Evolutionary conservation across 2,888 invertebrate genomes (phyloP).

Genomic region (Sabatieria punctata): DNA sequence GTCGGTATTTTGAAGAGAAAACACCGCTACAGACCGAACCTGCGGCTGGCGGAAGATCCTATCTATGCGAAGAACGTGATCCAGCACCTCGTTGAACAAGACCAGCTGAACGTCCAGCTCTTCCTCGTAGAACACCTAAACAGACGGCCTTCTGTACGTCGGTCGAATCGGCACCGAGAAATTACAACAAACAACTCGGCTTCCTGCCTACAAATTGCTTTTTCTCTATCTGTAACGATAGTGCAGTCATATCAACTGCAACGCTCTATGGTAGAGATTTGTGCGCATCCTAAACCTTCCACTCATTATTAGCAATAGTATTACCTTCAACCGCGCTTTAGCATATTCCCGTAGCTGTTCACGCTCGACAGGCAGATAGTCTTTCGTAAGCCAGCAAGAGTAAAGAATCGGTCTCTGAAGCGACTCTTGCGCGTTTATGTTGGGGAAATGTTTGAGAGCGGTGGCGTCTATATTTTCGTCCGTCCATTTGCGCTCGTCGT

Average conservation of each 20-base stretch:
- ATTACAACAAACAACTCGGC: no score
- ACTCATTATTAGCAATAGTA: background rate
- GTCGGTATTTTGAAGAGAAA: no score
- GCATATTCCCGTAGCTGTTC: slow-evolving; percentile 90
- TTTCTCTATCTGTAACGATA: background rate
- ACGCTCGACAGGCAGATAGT: slow-evolving; percentile 86
- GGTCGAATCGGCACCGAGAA: no score
- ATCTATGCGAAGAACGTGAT: slow-evolving; percentile 94
- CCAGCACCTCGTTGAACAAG: slow-evolving; percentile 92
- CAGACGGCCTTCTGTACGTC: no score
- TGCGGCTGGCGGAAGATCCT: slow-evolving; percentile 88
- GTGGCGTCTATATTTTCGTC: slow-evolving; percentile 89
- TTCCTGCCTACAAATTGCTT: no score
- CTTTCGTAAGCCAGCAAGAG: slow-evolving; percentile 96
- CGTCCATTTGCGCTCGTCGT: slow-evolving; percentile 86
- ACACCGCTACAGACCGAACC: no score
- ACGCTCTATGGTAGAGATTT: background rate
- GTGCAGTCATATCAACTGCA: background rate
- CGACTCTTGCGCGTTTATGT: slow-evolving; percentile 62
- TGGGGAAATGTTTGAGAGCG: slow-evolving; percentile 71
- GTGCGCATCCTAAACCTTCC: background rate
- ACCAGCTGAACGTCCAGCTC: slow-evolving; percentile 95
- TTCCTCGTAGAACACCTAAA: slow-evolving; percentile 87
- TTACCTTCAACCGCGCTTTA: slow-evolving; percentile 76
- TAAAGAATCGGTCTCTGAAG: slow-evolving; percentile 85